Conservation (phyloP, 1,140 invertebrate species). For the Drosophila busckii region DNA sequence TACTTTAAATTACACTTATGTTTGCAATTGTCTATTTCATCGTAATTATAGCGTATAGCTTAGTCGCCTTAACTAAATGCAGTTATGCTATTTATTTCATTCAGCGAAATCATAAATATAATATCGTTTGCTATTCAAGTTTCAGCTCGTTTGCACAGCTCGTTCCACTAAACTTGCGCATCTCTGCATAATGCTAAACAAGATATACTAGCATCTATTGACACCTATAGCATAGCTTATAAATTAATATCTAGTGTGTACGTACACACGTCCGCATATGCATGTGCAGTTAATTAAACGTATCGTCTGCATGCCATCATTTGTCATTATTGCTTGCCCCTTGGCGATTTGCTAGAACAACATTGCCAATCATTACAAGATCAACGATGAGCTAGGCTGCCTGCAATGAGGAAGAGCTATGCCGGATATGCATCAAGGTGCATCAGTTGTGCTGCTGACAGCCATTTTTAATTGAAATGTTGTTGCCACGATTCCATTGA, state of each 20-base stretch:
- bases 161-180: background rate
- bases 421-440: conserved; percentile 43
- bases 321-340: no score
- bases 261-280: no score
- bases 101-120: conserved; percentile 3
- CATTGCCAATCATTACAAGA: background rate
- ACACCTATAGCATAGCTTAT: conserved; percentile 4
- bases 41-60: background rate
- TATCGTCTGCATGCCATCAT: background rate
- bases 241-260: no score
- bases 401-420: conserved; percentile 51
- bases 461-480: conserved; percentile 45
- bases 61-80: background rate
- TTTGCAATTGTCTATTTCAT: no score
- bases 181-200: background rate
- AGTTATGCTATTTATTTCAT: background rate
- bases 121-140: conserved; percentile 7
- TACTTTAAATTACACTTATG: no score
- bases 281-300: background rate
- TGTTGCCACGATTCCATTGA: conserved; percentile 49
- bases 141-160: conserved; percentile 7
- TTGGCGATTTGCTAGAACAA: no score
- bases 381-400: conserved; percentile 22
- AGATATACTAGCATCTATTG: conserved; percentile 6
- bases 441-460: conserved; percentile 17